Percentiles rank a stretch among this genome's conserved stretches.
Conservation (phyloP, 1,140 invertebrate genomes). For the Reticulitermes speratus region DNA sequence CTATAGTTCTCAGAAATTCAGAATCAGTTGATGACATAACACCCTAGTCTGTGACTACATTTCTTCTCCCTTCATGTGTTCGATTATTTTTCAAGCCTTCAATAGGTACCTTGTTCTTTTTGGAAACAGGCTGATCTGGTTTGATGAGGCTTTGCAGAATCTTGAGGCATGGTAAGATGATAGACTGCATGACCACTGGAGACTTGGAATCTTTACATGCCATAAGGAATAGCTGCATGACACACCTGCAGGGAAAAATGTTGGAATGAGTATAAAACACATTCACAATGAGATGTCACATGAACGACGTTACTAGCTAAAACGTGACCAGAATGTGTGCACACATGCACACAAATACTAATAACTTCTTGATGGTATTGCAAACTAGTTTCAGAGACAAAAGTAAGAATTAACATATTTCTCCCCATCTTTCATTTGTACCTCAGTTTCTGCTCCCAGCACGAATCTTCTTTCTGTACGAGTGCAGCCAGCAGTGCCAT, state of each 20-base stretch:
- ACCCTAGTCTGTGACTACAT: too few species aligned
- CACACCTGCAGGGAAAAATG: slow-evolving; percentile 52
- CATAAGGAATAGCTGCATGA: slow-evolving; percentile 82
- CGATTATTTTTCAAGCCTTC: background rate
- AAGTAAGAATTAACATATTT: background rate
- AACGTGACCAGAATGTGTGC: too few species aligned
- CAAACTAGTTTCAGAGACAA: background rate
- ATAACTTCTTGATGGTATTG: background rate
- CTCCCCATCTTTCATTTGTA: slow-evolving; percentile 35
- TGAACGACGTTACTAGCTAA: too few species aligned
- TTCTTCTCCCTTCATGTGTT: too few species aligned
- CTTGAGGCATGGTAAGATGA: slow-evolving; percentile 79
- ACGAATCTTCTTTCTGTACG: slow-evolving; percentile 88
- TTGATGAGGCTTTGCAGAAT: slow-evolving; percentile 79
- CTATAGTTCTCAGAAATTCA: too few species aligned
- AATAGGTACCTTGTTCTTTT: slow-evolving; percentile 52
- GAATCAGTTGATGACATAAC: too few species aligned
- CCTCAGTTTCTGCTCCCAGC: slow-evolving; percentile 91
- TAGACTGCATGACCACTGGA: slow-evolving; percentile 73
- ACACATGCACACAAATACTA: background rate
- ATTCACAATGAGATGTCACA: too few species aligned
- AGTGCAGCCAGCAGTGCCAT: slow-evolving; percentile 85
- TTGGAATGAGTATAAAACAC: too few species aligned
- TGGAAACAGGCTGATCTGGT: slow-evolving; percentile 59
- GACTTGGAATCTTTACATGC: slow-evolving; percentile 68